Evolutionary conservation across 2,113 vertebrate genomes (phyloP), one percentile per base, ranked within the genome.

Genomic region (Xenus cinereus): DNA sequence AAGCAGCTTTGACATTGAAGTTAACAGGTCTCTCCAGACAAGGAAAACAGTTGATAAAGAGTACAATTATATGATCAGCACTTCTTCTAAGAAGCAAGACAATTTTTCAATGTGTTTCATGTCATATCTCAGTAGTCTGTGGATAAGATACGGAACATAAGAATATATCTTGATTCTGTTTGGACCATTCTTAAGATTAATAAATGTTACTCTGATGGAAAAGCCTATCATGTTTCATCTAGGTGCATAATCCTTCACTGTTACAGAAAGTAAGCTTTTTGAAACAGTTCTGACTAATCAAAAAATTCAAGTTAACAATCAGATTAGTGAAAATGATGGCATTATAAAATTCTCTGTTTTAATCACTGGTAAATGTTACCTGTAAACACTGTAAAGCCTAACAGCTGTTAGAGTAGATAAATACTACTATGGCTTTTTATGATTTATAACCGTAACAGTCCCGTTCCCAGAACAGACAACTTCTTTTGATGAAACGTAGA

Each of bases 401-500:
- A 35, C 54, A 85, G 50, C 37, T 84, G 46, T 51, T 80, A 56
- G 80, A 75, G 39, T n/a, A 91, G 78, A 66, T 22, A 5, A 63
- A 24, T 3, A 2, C 14, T 84, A 37, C 23, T 71, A 18, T 1
- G 7, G n/a, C 24, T 71, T 78, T 88, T 64, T 28, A 67, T 32
- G 56, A 94, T 93, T 93, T 94, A 90, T 83, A 77, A 67, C 45
- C 63, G 28, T 12, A 90, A 56, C 32, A 60, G 43, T 54, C 35
- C 50, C 18, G 24, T 71, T 93, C 82, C 71, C 75, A 92, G 43
- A 80, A 24, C 18, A 84, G 51, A 28, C 75, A 77, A n/a, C 75
- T 80, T 77, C 32, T 86, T 92, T 74, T 43, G 83, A 50, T 90
- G 85, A 92, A 95, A 88, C 67, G 75, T 74, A 63, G 84, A 50